Evolutionary conservation across 2,797 vertebrate genomes (phyloP).

Genomic region (Lerista edwardsae): DNA sequence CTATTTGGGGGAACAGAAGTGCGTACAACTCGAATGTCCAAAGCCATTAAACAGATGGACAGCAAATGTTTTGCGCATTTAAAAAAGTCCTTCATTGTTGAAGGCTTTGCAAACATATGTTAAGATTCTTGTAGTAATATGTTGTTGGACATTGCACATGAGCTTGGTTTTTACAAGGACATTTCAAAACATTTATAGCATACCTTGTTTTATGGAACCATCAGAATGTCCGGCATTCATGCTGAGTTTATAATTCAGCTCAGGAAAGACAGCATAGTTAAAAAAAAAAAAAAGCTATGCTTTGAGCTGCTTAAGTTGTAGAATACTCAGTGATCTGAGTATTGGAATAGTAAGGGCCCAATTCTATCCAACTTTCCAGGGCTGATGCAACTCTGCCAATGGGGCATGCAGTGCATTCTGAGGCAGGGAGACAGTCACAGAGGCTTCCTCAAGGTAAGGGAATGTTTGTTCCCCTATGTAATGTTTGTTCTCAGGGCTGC

Average conservation of each 20-base stretch:
- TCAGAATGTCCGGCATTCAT: not conserved
- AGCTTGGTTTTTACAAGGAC: conserved; percentile 4
- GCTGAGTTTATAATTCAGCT: not conserved
- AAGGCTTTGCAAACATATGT: conserved; percentile 45
- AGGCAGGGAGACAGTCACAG: no score
- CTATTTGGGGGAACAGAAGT: conserved; percentile 23
- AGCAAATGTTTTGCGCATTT: not conserved
- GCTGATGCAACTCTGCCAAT: no score
- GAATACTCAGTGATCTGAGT: no score
- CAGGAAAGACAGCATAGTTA: conserved; percentile 14
- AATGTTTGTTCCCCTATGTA: no score
- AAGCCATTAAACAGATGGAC: conserved; percentile 57
- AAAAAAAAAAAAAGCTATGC: conserved; percentile 19
- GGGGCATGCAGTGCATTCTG: no score
- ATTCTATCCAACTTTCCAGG: no score
- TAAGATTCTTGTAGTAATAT: conserved; percentile 41
- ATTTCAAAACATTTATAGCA: conserved; percentile 60
- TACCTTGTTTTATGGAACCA: conserved; percentile 1
- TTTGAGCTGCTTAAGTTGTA: not conserved
- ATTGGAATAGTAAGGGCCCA: no score
- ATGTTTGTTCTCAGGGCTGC: no score
- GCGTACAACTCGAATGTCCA: conserved; percentile 45
- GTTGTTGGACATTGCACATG: conserved; percentile 27
- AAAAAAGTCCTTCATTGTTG: conserved; percentile 37
- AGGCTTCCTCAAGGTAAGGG: no score